Evolutionary conservation across 1,140 invertebrate genomes (phyloP).

Genomic region (Brachystomella parvula): DNA sequence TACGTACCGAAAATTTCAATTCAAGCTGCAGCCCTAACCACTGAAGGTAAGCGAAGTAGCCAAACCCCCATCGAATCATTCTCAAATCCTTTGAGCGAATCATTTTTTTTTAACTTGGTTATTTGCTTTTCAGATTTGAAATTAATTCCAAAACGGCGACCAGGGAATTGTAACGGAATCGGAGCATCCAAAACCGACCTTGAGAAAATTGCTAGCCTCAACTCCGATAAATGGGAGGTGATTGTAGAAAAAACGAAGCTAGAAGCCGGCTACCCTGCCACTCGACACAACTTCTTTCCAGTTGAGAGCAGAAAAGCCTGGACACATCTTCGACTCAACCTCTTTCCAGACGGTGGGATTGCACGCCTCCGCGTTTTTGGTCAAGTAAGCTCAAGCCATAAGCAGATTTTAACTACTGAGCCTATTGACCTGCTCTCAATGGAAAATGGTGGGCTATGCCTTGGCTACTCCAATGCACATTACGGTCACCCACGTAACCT

Average conservation of each 20-base stretch:
- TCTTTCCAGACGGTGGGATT: conserved; percentile 60
- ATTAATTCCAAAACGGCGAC: conserved; percentile 44
- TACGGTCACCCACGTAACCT: conserved; percentile 58
- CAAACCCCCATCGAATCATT: no score
- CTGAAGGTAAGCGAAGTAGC: no score
- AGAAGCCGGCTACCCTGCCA: conserved; percentile 51
- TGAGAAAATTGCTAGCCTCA: conserved; percentile 45
- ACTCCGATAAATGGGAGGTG: conserved; percentile 52
- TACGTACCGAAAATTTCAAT: no score
- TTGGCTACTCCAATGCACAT: conserved; percentile 56
- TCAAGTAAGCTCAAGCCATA: conserved; percentile 41
- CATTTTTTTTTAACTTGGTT: conserved; percentile 2
- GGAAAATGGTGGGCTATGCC: conserved; percentile 50
- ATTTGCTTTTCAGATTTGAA: conserved; percentile 46
- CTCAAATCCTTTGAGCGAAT: no score
- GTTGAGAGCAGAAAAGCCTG: conserved; percentile 46
- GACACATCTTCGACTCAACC: conserved; percentile 55
- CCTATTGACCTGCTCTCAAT: conserved; percentile 52
- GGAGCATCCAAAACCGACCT: conserved; percentile 47
- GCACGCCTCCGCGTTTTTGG: conserved; percentile 56
- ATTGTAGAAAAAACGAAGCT: conserved; percentile 51
- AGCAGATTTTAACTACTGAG: conserved; percentile 25
- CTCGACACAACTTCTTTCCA: conserved; percentile 51
- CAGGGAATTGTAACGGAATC: conserved; percentile 46
- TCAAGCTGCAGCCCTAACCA: no score